These are phyloP conservation scores for Copidosoma floridanum DNA, from an alignment of 1,140 invertebrate species.

Conservation along the genomic window DNA sequence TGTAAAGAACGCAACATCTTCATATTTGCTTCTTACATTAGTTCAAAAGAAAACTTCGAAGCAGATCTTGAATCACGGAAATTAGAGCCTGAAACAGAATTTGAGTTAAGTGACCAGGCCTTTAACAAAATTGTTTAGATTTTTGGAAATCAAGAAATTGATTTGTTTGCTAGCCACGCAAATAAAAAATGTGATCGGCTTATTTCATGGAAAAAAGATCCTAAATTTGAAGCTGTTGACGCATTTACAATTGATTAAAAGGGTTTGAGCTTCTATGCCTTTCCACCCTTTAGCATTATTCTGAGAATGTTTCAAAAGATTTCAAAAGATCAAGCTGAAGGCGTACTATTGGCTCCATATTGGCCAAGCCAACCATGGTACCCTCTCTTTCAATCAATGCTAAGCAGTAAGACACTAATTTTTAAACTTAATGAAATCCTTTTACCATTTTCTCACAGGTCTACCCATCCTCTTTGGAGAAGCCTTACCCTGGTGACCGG, in stretches of 20 bases:
- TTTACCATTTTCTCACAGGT: neutral
- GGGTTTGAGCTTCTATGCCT: constrained; percentile 11
- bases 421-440: constrained; percentile 4
- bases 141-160: neutral
- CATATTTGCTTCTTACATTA: no score
- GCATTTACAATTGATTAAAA: constrained; percentile 29
- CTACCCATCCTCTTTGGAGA: neutral
- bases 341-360: constrained; percentile 9
- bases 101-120: neutral
- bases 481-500: neutral
- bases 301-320: constrained; percentile 26
- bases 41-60: neutral
- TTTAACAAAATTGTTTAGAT: neutral
- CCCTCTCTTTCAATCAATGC: neutral
- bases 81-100: constrained; percentile 7
- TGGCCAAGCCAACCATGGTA: constrained; percentile 13
- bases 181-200: constrained; percentile 7
- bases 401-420: neutral
- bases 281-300: constrained; percentile 35
- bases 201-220: constrained; percentile 6
- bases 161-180: constrained; percentile 21
- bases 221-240: neutral
- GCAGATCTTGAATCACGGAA: neutral
- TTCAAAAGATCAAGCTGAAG: constrained; percentile 18
- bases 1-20: no score